phyloP scores from a whole-genome alignment of 1,140 invertebrate genomes.

The Diabrotica undecimpunctata region DNA sequence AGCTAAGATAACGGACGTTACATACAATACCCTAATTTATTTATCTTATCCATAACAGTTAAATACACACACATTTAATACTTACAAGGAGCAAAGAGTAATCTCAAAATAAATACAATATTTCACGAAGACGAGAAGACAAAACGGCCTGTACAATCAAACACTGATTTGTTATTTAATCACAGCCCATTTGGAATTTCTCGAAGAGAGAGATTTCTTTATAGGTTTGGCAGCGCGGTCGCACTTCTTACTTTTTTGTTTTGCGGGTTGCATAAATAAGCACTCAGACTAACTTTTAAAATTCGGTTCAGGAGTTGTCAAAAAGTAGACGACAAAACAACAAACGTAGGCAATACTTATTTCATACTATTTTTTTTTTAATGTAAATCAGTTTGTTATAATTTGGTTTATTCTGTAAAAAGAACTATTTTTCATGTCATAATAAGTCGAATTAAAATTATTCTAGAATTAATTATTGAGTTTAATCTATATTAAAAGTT shows the following conservation, averaged over 20 bases:
- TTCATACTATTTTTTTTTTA: background rate
- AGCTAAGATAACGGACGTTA: background rate
- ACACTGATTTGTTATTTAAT: conserved; percentile 63
- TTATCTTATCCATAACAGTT: conserved; percentile 35
- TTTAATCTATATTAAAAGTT: too few species aligned
- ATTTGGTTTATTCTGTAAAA: too few species aligned
- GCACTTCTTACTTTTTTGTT: conserved; percentile 18
- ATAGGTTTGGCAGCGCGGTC: conserved; percentile 22
- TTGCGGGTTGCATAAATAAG: conserved; percentile 3
- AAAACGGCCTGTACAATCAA: conserved; percentile 62
- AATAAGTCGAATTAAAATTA: too few species aligned
- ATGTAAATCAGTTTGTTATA: too few species aligned
- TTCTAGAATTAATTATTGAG: too few species aligned
- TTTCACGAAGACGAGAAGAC: conserved; percentile 52
- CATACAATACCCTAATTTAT: conserved; percentile 1
- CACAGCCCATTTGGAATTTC: conserved; percentile 69
- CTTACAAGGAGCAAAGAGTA: conserved; percentile 44
- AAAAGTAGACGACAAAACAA: background rate
- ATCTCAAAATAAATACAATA: conserved; percentile 46
- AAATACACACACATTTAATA: conserved; percentile 43
- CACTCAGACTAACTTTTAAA: background rate
- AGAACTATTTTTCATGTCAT: too few species aligned
- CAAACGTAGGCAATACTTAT: background rate
- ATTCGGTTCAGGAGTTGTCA: background rate
- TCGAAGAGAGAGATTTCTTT: conserved; percentile 31